Conservation (phyloP, 2,113 vertebrate species). For the Rynchops niger region DNA sequence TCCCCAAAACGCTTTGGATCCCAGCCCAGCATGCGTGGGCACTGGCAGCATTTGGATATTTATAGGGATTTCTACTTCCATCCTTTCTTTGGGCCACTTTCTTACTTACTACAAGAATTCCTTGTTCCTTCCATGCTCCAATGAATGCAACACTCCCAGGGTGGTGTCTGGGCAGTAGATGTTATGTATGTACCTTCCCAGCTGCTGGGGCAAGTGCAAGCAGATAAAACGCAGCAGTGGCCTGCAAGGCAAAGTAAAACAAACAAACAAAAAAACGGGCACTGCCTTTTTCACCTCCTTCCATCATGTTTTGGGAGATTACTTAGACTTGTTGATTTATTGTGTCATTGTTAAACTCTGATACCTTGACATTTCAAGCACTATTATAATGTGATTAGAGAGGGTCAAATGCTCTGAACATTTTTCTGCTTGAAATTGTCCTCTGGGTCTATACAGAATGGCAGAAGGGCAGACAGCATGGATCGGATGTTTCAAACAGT, state of each 20-base stretch:
- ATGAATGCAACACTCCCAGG: neutral
- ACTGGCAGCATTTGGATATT: slow-evolving; percentile 42
- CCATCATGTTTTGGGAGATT: neutral
- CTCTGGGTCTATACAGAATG: neutral
- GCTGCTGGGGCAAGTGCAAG: neutral
- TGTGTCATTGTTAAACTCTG: neutral
- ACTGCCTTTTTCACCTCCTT: neutral
- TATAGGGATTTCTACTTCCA: slow-evolving; percentile 44
- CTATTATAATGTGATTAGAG: neutral
- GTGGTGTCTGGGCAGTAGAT: neutral
- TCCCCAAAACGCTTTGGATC: slow-evolving; percentile 3
- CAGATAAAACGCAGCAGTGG: neutral
- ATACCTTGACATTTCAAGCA: neutral
- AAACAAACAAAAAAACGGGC: too few species aligned
- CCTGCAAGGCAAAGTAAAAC: neutral
- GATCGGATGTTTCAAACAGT: neutral
- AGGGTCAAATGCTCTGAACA: neutral
- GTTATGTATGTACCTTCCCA: neutral
- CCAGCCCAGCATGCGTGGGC: neutral
- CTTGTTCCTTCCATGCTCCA: neutral
- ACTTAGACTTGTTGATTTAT: neutral
- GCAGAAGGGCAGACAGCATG: neutral
- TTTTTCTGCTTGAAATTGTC: neutral
- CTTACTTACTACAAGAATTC: slow-evolving; percentile 8
- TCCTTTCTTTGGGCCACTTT: slow-evolving; percentile 36